Base-by-base conservation (phyloP, 2,113 vertebrate genomes). In the Hyaena hyaena region DNA sequence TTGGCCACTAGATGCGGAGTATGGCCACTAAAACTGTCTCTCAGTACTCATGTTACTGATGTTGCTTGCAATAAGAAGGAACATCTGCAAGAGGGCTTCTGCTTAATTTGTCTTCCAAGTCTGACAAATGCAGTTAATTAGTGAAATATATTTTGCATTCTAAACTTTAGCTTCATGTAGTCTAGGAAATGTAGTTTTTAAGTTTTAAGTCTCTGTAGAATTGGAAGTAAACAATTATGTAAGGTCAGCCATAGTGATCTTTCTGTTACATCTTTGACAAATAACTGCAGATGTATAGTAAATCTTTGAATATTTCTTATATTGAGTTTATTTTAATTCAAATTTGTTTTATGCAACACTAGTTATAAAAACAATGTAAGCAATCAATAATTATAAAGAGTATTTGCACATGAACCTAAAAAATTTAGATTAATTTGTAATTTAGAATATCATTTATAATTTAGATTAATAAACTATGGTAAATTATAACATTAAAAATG, bases 401-500 rank as follows among this genome's bases (percentile, higher is more conserved):
- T 92, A 69, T 77, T 87, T 94, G 33, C 35, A 65, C 4, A 91
- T 50, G 33, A 92, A 69, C 5, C 2, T 65, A 33, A 69, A n/a
- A 83, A 39, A 43, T 83, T 71, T 68, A 48, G 3, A 87, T 94
- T 82, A 50, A 92, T 71, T 66, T 92, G 65, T 77, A 87, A 84
- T 89, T 93, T 39, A 50, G 21, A 79, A 65, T 39, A 83, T 50
- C 65, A 19, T 81, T 69, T 48, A 11, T 65, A 89, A 92, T 79
- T 92, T 82, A 82, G 23, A 71, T 93, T 87, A 83, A 63, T 74
- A 80, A 93, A 66, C 8, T 28, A 94, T 66, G 61, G 5, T 6
- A 92, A 92, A 94, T 90, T 94, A 80, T 92, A 83, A 19, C 39
- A 81, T 65, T 7, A 90, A 53, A 68, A 87, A 89, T 90, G 10